Evolutionary conservation across 1,140 invertebrate species (phyloP).

Genomic region (Polyergus mexicanus): DNA sequence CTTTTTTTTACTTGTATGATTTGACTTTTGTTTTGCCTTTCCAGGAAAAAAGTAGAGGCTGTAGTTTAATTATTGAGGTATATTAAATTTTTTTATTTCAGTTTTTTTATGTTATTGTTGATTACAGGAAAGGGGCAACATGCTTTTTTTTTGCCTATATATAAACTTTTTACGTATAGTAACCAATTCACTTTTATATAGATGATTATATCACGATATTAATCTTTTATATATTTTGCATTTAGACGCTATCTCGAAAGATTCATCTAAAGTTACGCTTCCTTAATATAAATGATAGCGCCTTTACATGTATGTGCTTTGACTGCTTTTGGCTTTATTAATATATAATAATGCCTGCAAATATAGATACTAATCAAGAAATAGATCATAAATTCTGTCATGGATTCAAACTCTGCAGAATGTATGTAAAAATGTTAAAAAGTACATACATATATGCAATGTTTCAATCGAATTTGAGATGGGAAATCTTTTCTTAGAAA

Average conservation of each 20-base stretch:
- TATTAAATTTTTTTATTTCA: conserved; percentile 78
- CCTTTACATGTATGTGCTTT: conserved; percentile 47
- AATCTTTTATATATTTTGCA: conserved; percentile 33
- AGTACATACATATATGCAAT: neutral
- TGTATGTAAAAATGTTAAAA: conserved; percentile 8
- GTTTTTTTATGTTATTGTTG: conserved; percentile 74
- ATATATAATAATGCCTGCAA: conserved; percentile 33
- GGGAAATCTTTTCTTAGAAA: neutral
- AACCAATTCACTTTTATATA: conserved; percentile 42
- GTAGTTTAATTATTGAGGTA: conserved; percentile 81
- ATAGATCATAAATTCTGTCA: neutral
- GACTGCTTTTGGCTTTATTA: conserved; percentile 58
- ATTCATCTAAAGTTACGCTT: conserved; percentile 26
- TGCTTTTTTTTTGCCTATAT: conserved; percentile 56
- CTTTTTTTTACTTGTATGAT: conserved; percentile 51
- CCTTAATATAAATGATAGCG: conserved; percentile 25
- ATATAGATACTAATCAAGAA: conserved; percentile 19
- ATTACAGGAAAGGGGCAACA: conserved; percentile 53
- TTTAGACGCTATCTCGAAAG: conserved; percentile 13
- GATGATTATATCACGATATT: conserved; percentile 33
- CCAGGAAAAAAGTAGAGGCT: conserved; percentile 80
- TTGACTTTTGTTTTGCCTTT: conserved; percentile 79
- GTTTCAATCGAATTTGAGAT: conserved; percentile 6
- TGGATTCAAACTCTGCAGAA: neutral
- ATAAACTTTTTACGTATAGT: conserved; percentile 23